Conservation (phyloP, 2,797 vertebrate species). For the Cryptoblepharus egeriae region DNA sequence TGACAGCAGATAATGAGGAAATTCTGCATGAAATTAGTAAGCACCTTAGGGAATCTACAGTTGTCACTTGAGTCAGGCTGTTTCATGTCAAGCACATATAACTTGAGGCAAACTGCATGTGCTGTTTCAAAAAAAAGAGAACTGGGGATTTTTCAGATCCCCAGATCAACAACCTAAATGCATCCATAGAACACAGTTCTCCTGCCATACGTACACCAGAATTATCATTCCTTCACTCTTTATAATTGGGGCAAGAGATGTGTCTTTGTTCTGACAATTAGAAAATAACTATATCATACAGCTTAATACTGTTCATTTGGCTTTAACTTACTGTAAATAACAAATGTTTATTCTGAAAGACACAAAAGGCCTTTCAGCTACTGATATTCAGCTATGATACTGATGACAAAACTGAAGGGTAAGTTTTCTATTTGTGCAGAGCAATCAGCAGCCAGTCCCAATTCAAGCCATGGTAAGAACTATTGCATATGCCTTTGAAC, state of each 20-base stretch:
- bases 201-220: not conserved
- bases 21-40: not conserved
- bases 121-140: constrained; percentile 14
- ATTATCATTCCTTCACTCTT: not conserved
- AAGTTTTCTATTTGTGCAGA: not conserved
- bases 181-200: not conserved
- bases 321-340: not conserved
- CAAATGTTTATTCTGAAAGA: not conserved
- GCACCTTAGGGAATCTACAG: not conserved
- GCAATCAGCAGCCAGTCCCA: not conserved
- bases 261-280: not conserved
- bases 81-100: not conserved
- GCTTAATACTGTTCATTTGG: not conserved
- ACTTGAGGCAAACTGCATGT: constrained; percentile 24
- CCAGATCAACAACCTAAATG: not conserved
- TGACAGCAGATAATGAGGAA: not conserved
- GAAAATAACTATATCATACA: not conserved
- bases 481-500: not conserved
- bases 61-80: not conserved
- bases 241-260: not conserved
- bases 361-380: not conserved
- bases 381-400: too few relatives aligned
- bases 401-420: too few relatives aligned
- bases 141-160: not conserved
- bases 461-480: not conserved